These are phyloP conservation scores for Enhydra lutris DNA, from an alignment of 2,113 vertebrate genomes.

Conservation along the genomic window DNA sequence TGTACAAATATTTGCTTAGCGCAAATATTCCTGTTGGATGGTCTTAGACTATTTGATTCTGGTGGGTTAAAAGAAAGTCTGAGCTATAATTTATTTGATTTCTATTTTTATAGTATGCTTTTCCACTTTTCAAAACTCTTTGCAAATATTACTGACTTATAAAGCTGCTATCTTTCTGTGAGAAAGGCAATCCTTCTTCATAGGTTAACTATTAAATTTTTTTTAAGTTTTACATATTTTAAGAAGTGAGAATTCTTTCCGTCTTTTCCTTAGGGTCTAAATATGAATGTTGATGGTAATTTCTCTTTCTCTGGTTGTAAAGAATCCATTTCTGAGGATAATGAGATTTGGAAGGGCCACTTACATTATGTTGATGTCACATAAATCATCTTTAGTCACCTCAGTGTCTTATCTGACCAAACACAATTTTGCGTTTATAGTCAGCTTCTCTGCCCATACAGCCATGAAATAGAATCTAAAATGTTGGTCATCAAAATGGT, in stretches of 20 bases:
- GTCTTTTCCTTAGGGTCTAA: background rate
- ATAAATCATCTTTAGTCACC: conserved; percentile 64
- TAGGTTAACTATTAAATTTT: conserved; percentile 40
- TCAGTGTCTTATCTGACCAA: conserved; percentile 33
- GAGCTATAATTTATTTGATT: conserved; percentile 62
- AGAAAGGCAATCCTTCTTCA: conserved; percentile 4
- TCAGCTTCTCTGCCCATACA: background rate
- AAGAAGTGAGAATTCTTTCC: conserved; percentile 55
- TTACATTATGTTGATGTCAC: conserved; percentile 59
- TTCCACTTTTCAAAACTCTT: conserved; percentile 55
- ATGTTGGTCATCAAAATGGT: conserved; percentile 55
- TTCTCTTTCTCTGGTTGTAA: conserved; percentile 69
- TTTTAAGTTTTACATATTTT: conserved; percentile 60
- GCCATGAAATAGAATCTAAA: conserved; percentile 47
- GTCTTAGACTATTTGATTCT: conserved; percentile 44
- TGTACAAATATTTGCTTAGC: conserved; percentile 66
- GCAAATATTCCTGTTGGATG: conserved; percentile 74
- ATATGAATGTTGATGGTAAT: conserved; percentile 64
- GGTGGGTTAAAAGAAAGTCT: conserved; percentile 53
- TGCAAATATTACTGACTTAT: conserved; percentile 57
- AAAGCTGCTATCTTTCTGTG: conserved; percentile 58
- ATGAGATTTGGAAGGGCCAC: conserved; percentile 72
- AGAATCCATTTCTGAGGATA: conserved; percentile 76
- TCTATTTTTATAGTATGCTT: conserved; percentile 63
- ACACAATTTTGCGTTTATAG: conserved; percentile 9